A percentile compares a stretch with the other conserved stretches of the same genome.
These are phyloP conservation scores for Amphilophus citrinellus DNA, from an alignment of 2,113 vertebrate species.

Conservation along the genomic window DNA sequence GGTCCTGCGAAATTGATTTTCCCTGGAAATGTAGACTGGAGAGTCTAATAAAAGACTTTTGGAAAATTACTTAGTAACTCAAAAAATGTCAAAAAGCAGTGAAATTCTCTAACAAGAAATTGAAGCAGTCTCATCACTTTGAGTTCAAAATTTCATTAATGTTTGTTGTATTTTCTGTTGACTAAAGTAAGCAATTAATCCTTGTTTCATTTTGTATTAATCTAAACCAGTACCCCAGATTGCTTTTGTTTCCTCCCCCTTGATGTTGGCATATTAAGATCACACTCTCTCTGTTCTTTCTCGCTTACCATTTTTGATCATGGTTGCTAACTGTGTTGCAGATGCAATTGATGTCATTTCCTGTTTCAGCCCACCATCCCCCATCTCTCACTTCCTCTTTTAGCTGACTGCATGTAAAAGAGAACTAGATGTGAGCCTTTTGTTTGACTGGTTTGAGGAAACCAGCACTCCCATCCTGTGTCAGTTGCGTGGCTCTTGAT, in stretches of 20 bases:
- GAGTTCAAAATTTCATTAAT: not conserved
- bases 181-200: not conserved
- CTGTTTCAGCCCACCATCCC: slow-evolving; percentile 57
- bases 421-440: slow-evolving; percentile 72
- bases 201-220: not conserved
- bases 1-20: slow-evolving; percentile 26
- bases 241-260: too few relatives aligned
- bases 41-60: slow-evolving; percentile 9
- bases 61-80: slow-evolving; percentile 14
- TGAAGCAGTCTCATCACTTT: not conserved
- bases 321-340: slow-evolving; percentile 33
- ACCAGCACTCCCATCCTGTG: slow-evolving; percentile 80
- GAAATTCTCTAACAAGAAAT: not conserved
- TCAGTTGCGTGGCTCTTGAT: slow-evolving; percentile 38
- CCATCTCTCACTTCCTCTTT: slow-evolving; percentile 75
- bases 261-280: not conserved
- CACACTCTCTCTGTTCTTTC: not conserved
- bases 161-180: not conserved
- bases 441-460: slow-evolving; percentile 75
- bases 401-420: slow-evolving; percentile 59
- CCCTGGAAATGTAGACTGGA: slow-evolving; percentile 23
- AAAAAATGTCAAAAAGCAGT: slow-evolving; percentile 4
- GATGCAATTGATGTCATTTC: slow-evolving; percentile 76
- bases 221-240: not conserved
- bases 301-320: slow-evolving; percentile 25